Conservation (phyloP, 2,888 invertebrate species). For the Stratiomys singularior region DNA sequence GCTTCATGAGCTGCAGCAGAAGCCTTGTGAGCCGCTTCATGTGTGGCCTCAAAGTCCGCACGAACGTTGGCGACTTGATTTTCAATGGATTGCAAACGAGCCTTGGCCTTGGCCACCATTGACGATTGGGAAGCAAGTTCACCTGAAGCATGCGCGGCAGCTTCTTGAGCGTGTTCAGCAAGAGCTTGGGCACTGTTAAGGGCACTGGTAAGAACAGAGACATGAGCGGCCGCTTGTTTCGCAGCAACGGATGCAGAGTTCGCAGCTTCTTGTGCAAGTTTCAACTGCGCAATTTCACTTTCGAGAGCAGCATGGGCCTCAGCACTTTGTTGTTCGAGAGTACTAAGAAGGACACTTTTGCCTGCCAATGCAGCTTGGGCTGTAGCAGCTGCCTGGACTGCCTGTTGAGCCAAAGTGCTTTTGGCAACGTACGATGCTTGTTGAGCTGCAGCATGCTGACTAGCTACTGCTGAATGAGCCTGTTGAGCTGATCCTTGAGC, state of each 20-base stretch:
- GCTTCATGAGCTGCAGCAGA: slow-evolving; percentile 73
- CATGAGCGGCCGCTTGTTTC: slow-evolving; percentile 80
- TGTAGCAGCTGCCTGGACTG: slow-evolving; percentile 77
- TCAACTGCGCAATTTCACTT: slow-evolving; percentile 76
- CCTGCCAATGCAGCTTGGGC: slow-evolving; percentile 73
- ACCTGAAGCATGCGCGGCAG: slow-evolving; percentile 76
- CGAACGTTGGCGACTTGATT: slow-evolving; percentile 74
- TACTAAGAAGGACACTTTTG: slow-evolving; percentile 71
- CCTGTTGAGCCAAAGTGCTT: slow-evolving; percentile 78
- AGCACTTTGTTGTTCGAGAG: slow-evolving; percentile 75
- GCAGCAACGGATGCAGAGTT: slow-evolving; percentile 80
- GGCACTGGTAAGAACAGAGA: slow-evolving; percentile 76
- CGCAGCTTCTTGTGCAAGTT: slow-evolving; percentile 76
- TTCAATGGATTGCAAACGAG: slow-evolving; percentile 71
- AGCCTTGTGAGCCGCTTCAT: slow-evolving; percentile 74
- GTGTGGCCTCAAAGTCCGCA: slow-evolving; percentile 77
- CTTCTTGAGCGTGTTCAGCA: slow-evolving; percentile 75
- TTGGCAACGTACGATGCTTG: slow-evolving; percentile 74
- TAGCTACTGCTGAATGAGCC: slow-evolving; percentile 74
- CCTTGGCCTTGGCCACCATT: slow-evolving; percentile 78
- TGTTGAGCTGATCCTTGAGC: slow-evolving; percentile 77
- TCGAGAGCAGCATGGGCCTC: slow-evolving; percentile 75
- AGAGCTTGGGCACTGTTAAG: slow-evolving; percentile 76
- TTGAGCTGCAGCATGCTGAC: slow-evolving; percentile 76
- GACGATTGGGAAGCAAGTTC: slow-evolving; percentile 78